These are phyloP conservation scores for Polylopha cassiicola DNA, from an alignment of 2,888 invertebrate genomes.

Conservation along the genomic window DNA sequence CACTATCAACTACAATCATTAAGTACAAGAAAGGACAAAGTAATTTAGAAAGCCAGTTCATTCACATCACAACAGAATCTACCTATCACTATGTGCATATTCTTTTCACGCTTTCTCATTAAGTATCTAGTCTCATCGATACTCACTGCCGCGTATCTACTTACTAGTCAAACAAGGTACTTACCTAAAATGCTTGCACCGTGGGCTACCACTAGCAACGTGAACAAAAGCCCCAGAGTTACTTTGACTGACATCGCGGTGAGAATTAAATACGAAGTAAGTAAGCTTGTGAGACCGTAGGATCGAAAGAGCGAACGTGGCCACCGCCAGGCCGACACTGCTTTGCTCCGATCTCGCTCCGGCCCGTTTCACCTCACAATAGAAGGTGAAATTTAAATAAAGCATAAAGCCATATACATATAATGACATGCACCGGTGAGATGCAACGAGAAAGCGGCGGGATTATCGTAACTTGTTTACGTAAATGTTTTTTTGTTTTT, in stretches of 20 bases:
- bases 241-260: conserved; percentile 60
- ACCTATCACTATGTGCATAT: conserved; percentile 13
- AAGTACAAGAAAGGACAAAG: no score
- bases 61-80: conserved; percentile 7
- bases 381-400: conserved; percentile 77
- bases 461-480: conserved; percentile 26
- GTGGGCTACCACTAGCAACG: conserved; percentile 45
- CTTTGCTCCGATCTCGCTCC: conserved; percentile 61
- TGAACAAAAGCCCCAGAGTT: conserved; percentile 51
- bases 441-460: conserved; percentile 65
- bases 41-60: conserved; percentile 3
- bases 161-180: conserved; percentile 40
- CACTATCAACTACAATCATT: no score
- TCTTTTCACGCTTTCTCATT: conserved; percentile 22
- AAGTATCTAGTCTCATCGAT: conserved; percentile 10
- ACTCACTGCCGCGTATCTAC: conserved; percentile 7
- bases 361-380: conserved; percentile 71
- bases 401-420: conserved; percentile 61
- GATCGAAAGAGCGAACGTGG: conserved; percentile 55
- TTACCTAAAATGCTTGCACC: conserved; percentile 69
- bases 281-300: conserved; percentile 20
- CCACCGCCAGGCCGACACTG: conserved; percentile 60
- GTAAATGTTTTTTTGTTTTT: conserved; percentile 17
- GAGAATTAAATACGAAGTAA: conserved; percentile 28
- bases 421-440: conserved; percentile 65